phyloP scores from a whole-genome alignment of 2,888 invertebrate species.

The Drosophila dives region DNA sequence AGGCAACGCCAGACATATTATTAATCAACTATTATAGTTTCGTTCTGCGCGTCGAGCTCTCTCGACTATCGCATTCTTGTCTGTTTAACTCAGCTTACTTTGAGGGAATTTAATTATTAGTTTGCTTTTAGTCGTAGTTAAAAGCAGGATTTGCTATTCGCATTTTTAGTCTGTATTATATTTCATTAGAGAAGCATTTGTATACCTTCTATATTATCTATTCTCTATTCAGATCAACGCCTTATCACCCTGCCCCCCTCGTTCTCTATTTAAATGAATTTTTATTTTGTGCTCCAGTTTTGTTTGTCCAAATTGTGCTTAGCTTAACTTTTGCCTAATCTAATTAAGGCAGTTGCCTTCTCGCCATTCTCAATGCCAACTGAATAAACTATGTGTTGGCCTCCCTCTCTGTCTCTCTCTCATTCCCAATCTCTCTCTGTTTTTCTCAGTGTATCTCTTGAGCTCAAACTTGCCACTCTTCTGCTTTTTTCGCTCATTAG shows the following conservation, averaged over 20 bases:
- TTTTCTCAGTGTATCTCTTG: neutral
- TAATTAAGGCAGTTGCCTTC: neutral
- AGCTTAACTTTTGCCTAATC: slow-evolving; percentile 3
- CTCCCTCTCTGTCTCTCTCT: neutral
- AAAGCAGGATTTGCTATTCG: neutral
- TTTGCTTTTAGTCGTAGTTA: neutral
- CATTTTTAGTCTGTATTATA: neutral
- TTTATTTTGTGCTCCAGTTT: slow-evolving; percentile 5
- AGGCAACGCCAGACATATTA: neutral
- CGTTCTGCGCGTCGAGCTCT: neutral
- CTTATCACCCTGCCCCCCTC: neutral
- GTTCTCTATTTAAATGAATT: slow-evolving; percentile 10
- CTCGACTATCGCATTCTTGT: neutral
- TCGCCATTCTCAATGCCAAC: neutral
- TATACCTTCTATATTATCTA: neutral
- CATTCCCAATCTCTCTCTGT: neutral
- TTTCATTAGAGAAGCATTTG: neutral
- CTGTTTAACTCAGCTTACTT: neutral
- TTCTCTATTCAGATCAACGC: neutral
- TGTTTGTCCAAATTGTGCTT: slow-evolving; percentile 23
- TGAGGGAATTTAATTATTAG: neutral
- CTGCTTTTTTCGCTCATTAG: slow-evolving; percentile 45
- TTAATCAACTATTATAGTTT: neutral
- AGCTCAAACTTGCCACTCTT: neutral
- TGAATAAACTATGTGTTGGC: slow-evolving; percentile 17